Conservation (phyloP, 2,888 invertebrate species). For the Homarus gammarus region DNA sequence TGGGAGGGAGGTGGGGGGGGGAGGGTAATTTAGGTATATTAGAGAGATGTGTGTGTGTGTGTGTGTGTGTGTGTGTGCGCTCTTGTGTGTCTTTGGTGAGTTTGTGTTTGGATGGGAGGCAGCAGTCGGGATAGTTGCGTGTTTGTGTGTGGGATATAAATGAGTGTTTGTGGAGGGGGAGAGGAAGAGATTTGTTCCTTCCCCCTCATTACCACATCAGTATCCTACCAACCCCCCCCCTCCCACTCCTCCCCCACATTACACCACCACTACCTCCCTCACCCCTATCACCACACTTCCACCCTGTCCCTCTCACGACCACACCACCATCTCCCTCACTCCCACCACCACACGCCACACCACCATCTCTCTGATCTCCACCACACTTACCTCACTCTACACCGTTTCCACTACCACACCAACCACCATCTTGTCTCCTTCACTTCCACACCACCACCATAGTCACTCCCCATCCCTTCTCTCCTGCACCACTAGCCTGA, state of each 20-base stretch:
- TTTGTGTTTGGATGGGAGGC: neutral
- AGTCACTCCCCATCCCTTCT: too few species aligned
- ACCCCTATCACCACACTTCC: neutral
- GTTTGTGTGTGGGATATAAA: neutral
- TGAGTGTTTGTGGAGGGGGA: neutral
- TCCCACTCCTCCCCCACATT: neutral
- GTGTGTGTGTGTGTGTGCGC: slow-evolving; percentile 2
- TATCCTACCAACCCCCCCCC: too few species aligned
- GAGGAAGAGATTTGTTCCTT: neutral
- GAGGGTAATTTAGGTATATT: too few species aligned
- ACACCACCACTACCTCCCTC: neutral
- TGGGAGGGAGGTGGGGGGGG: too few species aligned
- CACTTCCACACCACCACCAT: neutral
- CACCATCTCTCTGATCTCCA: neutral
- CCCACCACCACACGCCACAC: neutral
- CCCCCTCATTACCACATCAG: neutral
- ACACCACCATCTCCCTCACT: too few species aligned
- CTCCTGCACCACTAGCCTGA: neutral
- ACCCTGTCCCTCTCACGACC: too few species aligned
- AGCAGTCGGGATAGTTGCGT: neutral
- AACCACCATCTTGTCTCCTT: neutral
- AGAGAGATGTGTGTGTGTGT: neutral
- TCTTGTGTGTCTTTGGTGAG: too few species aligned
- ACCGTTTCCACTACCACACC: neutral
- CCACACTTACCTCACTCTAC: neutral